Conservation (phyloP, 2,113 vertebrate species). For the Paedocypris sp. region DNA sequence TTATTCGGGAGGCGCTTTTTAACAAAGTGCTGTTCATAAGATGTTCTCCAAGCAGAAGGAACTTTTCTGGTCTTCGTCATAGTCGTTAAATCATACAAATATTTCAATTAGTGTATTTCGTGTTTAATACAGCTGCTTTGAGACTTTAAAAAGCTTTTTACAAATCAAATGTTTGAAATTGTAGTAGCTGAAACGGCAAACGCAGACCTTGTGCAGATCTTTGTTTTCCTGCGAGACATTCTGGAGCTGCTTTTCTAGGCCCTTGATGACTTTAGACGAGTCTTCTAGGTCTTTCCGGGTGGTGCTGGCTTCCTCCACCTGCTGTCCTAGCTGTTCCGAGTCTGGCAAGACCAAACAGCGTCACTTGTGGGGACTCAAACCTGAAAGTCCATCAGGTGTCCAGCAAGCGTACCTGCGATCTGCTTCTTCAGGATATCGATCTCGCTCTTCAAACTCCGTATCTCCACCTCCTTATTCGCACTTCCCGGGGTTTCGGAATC, state of each 20-base stretch:
- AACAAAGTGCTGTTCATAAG: too few species aligned
- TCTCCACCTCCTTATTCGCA: slow-evolving; percentile 84
- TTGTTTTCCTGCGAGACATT: slow-evolving; percentile 75
- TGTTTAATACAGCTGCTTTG: too few species aligned
- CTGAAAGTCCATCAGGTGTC: too few species aligned
- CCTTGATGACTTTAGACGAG: slow-evolving; percentile 78
- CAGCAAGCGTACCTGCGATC: slow-evolving; percentile 71
- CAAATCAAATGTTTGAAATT: too few species aligned
- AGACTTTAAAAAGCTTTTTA: too few species aligned
- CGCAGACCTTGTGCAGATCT: slow-evolving; percentile 86
- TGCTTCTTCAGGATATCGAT: slow-evolving; percentile 89
- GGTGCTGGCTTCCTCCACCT: slow-evolving; percentile 76
- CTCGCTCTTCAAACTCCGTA: slow-evolving; percentile 87
- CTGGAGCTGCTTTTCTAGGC: slow-evolving; percentile 85
- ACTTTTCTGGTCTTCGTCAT: too few species aligned
- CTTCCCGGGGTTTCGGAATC: slow-evolving; percentile 63
- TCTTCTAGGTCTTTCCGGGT: slow-evolving; percentile 78
- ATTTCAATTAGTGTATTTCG: too few species aligned
- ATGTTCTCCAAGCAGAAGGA: too few species aligned
- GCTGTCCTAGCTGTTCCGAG: slow-evolving; percentile 76
- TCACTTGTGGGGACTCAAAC: too few species aligned
- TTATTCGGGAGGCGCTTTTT: too few species aligned
- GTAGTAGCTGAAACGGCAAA: not conserved
- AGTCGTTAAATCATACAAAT: too few species aligned
- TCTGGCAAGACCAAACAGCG: slow-evolving; percentile 57